A percentile compares a stretch with the other conserved stretches of the same genome.
These are phyloP conservation scores for Tiliqua scincoides DNA, from an alignment of 2,113 vertebrate species.

Conservation along the genomic window DNA sequence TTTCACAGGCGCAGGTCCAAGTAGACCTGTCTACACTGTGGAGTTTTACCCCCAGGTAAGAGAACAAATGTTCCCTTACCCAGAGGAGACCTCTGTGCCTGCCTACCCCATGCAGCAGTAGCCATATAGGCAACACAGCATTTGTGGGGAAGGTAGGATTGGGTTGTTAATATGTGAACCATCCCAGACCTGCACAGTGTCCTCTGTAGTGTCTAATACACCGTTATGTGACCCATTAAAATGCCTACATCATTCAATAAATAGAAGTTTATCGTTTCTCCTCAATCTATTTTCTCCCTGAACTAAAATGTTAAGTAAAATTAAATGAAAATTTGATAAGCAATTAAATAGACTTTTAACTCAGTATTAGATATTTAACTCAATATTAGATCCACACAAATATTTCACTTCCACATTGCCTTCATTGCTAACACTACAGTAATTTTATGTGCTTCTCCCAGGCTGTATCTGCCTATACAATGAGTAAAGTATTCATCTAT, in stretches of 20 bases:
- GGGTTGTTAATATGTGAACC: background rate
- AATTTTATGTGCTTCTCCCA: conserved; percentile 65
- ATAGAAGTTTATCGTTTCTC: conserved; percentile 1
- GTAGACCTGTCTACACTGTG: too few relatives aligned
- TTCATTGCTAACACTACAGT: conserved; percentile 61
- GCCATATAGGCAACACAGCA: too few relatives aligned
- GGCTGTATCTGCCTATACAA: conserved; percentile 65
- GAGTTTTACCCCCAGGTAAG: too few relatives aligned
- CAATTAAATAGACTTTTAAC: conserved; percentile 39
- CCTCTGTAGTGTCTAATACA: background rate
- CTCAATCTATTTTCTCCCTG: conserved; percentile 26
- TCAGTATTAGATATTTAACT: conserved; percentile 51
- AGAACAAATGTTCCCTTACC: too few relatives aligned
- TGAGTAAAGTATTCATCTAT: conserved; percentile 68
- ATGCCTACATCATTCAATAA: conserved; percentile 38
- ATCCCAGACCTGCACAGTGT: background rate
- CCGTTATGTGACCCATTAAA: conserved; percentile 31
- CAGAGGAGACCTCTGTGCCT: too few relatives aligned
- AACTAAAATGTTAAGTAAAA: background rate
- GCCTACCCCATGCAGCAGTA: too few relatives aligned
- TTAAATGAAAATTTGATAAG: conserved; percentile 51
- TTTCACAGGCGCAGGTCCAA: too few relatives aligned
- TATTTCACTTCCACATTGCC: conserved; percentile 60
- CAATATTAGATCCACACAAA: conserved; percentile 57
- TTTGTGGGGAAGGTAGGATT: too few relatives aligned